These are phyloP conservation scores for Cryptomyrus ogoouensis DNA, from an alignment of 2,113 vertebrate genomes.

Conservation along the genomic window DNA sequence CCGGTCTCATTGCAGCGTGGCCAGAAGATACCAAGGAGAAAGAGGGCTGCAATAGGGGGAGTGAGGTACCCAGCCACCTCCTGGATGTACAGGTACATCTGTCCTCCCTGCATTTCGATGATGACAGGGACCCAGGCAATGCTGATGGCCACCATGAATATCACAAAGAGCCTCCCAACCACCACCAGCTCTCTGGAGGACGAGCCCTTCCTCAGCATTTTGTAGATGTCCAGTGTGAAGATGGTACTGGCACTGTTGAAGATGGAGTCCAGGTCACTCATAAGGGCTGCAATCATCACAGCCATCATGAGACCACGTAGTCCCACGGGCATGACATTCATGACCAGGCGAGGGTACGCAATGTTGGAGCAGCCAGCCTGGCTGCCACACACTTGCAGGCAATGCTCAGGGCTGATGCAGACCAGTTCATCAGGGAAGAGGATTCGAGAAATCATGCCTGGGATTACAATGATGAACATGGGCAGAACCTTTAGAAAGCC, in stretches of 20 bases:
- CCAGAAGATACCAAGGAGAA: slow-evolving; percentile 93
- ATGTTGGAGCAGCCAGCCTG: slow-evolving; percentile 94
- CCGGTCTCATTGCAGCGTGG: slow-evolving; percentile 90
- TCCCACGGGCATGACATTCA: slow-evolving; percentile 88
- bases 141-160: slow-evolving; percentile 89
- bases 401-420: slow-evolving; percentile 95
- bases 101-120: slow-evolving; percentile 96
- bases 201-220: slow-evolving; percentile 69
- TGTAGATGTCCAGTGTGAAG: slow-evolving; percentile 95
- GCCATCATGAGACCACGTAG: slow-evolving; percentile 98
- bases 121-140: slow-evolving; percentile 97
- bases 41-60: slow-evolving; percentile 88
- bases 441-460: slow-evolving; percentile 96
- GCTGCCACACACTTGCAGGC: slow-evolving; percentile 89
- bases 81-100: slow-evolving; percentile 98
- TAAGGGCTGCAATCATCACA: slow-evolving; percentile 95
- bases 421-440: slow-evolving; percentile 83
- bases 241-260: slow-evolving; percentile 98
- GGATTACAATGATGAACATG: slow-evolving; percentile 96
- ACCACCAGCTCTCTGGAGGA: slow-evolving; percentile 83
- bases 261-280: slow-evolving; percentile 97
- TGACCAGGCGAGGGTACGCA: slow-evolving; percentile 90
- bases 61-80: slow-evolving; percentile 94
- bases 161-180: slow-evolving; percentile 85
- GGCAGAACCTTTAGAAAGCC: slow-evolving; percentile 91